Evolutionary conservation across 1,140 invertebrate genomes (phyloP), one percentile per base, ranked within the genome.

Genomic region (Nebria ingens): DNA sequence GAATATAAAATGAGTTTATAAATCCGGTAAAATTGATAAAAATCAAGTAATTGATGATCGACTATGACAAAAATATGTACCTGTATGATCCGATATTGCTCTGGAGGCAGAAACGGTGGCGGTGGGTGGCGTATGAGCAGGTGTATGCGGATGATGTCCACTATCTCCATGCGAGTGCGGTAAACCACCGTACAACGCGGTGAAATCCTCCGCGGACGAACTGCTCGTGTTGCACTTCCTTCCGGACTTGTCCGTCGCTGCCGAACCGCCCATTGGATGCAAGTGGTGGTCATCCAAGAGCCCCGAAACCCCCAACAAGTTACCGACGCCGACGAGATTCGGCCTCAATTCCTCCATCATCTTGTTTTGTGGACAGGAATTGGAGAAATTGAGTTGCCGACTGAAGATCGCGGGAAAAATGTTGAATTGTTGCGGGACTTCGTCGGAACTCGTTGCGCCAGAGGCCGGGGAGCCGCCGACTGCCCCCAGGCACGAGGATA

Each of bases 381-480:
- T 79, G 15, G 80, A 82, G 67, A 90, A 91, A 70, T 91, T 91
- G 52, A 91, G 75, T 71, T 91, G 88, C 34, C 87, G 76, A 72
- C 86, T 89, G 70, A 91, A 91, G 65, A 90, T 89, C 51, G 88
- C 88, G 58, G 88, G 88, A 70, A 91, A 90, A 62, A 91, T 91
- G 74, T 91, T 91, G 77, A 90, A 90, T 74, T 90, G 88, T 65
- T 83, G 83, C 58, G 83, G 73, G 55, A 76, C 71, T 67, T 79
- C 77, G 57, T 74, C 64, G 74, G 73, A 61, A 71, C 73, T 68
- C 62, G 59, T 58, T 60, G 65, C 66, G 70, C 73, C 73, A 72
- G 73, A 71, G 51, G 62, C 55, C 56, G 67, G 64, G 61, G 69
- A 68, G 51, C 61, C 60, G 61, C 68, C 69, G 61, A 70, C 52